These are phyloP conservation scores for Smutsia gigantea DNA, from an alignment of 2,797 vertebrate species.

Conservation along the genomic window DNA sequence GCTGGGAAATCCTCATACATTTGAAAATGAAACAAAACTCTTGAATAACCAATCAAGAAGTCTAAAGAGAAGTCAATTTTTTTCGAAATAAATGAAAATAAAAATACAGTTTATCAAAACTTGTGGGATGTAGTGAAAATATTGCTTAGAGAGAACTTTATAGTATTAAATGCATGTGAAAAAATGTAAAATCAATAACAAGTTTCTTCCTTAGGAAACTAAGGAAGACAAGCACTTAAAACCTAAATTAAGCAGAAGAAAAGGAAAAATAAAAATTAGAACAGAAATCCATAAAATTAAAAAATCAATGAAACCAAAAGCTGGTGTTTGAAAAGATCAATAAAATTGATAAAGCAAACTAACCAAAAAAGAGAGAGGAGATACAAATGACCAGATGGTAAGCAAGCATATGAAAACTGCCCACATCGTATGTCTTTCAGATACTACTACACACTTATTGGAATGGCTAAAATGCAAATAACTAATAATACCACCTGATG, in stretches of 20 bases:
- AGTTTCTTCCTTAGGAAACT: background rate
- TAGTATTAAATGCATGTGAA: background rate
- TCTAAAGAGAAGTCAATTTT: background rate
- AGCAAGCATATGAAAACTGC: background rate
- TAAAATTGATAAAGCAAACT: background rate
- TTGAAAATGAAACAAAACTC: background rate
- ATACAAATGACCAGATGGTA: background rate
- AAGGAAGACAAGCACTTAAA: background rate
- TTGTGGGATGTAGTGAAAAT: background rate
- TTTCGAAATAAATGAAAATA: background rate
- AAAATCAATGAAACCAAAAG: background rate
- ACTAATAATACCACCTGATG: background rate
- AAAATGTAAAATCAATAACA: background rate
- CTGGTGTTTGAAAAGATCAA: background rate
- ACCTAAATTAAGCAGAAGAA: background rate
- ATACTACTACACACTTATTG: background rate
- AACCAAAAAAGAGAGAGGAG: background rate
- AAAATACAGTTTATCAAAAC: background rate
- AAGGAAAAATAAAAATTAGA: background rate
- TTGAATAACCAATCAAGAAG: background rate
- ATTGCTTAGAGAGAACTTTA: background rate
- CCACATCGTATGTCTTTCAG: background rate
- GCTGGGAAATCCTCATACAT: no score
- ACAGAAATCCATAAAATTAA: background rate
- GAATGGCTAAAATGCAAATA: background rate